These are phyloP conservation scores for Apis mellifera DNA, from an alignment of 1,140 invertebrate genomes.

Conservation along the genomic window DNA sequence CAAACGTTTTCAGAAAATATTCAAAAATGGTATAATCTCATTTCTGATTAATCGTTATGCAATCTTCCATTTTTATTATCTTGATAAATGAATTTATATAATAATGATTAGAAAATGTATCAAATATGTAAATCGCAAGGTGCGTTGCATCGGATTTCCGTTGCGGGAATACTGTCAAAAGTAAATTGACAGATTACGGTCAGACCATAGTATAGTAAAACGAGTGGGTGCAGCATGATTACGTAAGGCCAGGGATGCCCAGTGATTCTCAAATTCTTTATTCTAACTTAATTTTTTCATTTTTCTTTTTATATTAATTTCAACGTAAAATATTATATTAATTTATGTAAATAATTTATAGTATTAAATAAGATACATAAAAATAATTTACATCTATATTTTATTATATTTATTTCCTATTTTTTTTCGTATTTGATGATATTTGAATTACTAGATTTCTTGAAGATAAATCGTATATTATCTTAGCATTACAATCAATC, in stretches of 20 bases:
- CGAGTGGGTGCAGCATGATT: constrained; percentile 58
- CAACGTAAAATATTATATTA: background rate
- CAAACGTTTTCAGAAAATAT: constrained; percentile 8
- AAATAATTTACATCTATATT: too few species aligned
- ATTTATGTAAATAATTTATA: background rate
- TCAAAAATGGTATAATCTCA: background rate
- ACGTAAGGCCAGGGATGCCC: constrained; percentile 53
- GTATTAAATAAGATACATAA: too few species aligned
- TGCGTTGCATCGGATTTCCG: constrained; percentile 59
- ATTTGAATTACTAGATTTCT: background rate
- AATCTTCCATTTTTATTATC: constrained; percentile 28
- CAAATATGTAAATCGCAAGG: constrained; percentile 61
- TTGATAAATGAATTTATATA: constrained; percentile 40
- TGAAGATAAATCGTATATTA: background rate
- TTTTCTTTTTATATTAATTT: background rate
- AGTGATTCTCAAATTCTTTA: constrained; percentile 27
- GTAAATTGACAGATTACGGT: constrained; percentile 62
- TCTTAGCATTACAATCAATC: background rate
- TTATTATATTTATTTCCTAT: background rate
- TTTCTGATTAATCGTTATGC: constrained; percentile 29
- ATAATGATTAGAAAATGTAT: constrained; percentile 35
- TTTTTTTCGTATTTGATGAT: background rate
- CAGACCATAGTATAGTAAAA: constrained; percentile 43
- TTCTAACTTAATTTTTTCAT: background rate
- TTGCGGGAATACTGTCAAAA: constrained; percentile 49